phyloP scores from a whole-genome alignment of 2,797 vertebrate genomes.

The Tachyglossus aculeatus region DNA sequence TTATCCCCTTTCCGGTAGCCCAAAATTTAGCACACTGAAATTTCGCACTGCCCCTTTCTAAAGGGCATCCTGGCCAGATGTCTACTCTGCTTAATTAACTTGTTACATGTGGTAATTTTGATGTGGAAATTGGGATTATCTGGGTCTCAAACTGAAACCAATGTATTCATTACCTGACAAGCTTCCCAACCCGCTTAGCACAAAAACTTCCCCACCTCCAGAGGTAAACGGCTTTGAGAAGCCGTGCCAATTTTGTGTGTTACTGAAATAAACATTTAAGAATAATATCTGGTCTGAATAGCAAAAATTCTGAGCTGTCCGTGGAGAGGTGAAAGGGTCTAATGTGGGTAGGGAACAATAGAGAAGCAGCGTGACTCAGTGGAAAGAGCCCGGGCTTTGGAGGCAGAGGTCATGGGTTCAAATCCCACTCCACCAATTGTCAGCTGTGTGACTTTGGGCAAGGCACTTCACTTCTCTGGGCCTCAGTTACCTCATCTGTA shows the following conservation, averaged over 20 bases:
- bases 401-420: no score
- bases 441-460: no score
- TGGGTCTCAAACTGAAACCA: constrained; percentile 9
- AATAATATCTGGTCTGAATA: background rate
- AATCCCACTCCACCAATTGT: no score
- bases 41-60: constrained; percentile 12
- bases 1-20: no score
- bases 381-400: no score
- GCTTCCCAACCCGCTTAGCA: constrained; percentile 8
- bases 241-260: background rate
- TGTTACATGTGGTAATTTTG: constrained; percentile 48
- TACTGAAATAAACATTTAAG: constrained; percentile 5
- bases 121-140: constrained; percentile 27
- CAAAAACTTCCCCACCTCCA: no score
- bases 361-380: no score
- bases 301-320: constrained; percentile 3
- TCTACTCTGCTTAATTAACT: constrained; percentile 50
- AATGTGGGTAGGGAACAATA: background rate
- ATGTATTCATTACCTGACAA: constrained; percentile 30
- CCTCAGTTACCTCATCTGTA: no score
- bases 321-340: background rate
- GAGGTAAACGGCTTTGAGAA: background rate
- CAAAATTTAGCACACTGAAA: constrained; percentile 37
- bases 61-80: constrained; percentile 10
- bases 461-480: no score